These are phyloP conservation scores for Crotalus viridis DNA, from an alignment of 2,113 vertebrate genomes.

Conservation along the genomic window DNA sequence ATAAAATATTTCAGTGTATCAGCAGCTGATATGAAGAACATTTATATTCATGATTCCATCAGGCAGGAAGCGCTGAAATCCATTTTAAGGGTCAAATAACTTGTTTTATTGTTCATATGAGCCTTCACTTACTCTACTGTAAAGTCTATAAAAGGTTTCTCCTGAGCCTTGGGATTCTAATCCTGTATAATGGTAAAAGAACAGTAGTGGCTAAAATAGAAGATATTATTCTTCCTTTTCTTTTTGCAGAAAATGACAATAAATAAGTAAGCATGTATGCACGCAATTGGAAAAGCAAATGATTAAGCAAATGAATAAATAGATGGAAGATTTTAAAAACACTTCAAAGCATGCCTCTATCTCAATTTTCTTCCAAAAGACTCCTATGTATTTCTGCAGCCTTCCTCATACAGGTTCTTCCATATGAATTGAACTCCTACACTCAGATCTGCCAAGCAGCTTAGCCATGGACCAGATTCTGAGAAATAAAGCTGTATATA, in stretches of 20 bases:
- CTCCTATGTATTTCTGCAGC: not conserved
- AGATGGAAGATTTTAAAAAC: not conserved
- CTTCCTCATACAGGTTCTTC: not conserved
- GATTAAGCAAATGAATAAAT: not conserved
- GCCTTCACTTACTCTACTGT: not conserved
- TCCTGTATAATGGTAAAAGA: not conserved
- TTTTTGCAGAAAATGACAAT: not conserved
- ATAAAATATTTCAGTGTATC: not conserved
- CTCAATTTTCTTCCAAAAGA: not conserved
- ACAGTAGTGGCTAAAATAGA: not conserved
- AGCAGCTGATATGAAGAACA: not conserved
- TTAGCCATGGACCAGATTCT: not conserved
- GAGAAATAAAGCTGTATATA: not conserved
- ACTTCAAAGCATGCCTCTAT: not conserved
- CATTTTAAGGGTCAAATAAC: not conserved
- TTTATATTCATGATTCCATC: not conserved
- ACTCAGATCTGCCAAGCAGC: not conserved
- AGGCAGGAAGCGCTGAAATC: not conserved
- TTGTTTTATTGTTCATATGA: not conserved
- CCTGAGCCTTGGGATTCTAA: not conserved
- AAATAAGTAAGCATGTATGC: not conserved
- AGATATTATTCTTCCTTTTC: not conserved
- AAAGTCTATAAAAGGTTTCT: not conserved
- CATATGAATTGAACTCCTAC: not conserved
- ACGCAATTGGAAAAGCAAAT: not conserved